A percentile compares a stretch with the other conserved stretches of the same genome.
These are phyloP conservation scores for Craterocephalus amniculus DNA, from an alignment of 2,797 vertebrate genomes.

Conservation along the genomic window DNA sequence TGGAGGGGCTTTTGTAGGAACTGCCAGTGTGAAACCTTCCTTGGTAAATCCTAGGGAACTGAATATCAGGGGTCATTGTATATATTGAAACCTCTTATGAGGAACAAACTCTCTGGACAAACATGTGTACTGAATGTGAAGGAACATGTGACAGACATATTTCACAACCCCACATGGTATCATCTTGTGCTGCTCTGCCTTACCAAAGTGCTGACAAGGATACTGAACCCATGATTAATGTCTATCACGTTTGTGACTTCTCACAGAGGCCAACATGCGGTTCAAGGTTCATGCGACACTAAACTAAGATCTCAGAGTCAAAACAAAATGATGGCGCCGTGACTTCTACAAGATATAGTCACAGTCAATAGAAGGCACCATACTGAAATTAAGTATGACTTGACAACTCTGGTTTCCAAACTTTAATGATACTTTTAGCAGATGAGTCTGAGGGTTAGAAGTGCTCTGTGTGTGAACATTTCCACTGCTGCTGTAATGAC, in stretches of 20 bases:
- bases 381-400: background rate
- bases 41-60: slow-evolving; percentile 10
- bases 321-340: background rate
- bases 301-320: slow-evolving; percentile 6
- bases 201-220: slow-evolving; percentile 58
- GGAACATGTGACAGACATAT: slow-evolving; percentile 77
- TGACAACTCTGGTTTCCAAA: background rate
- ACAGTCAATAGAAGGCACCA: background rate
- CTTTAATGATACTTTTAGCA: background rate
- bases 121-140: slow-evolving; percentile 21
- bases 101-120: slow-evolving; percentile 58
- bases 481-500: slow-evolving; percentile 52
- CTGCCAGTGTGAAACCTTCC: slow-evolving; percentile 20
- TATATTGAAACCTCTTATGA: slow-evolving; percentile 55
- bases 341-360: background rate
- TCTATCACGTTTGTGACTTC: slow-evolving; percentile 26
- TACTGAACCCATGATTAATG: slow-evolving; percentile 63
- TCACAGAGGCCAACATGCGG: slow-evolving; percentile 11
- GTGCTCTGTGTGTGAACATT: slow-evolving; percentile 29
- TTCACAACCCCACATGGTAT: slow-evolving; percentile 65
- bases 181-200: slow-evolving; percentile 51
- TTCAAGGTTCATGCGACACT: background rate
- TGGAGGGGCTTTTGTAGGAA: background rate
- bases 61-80: background rate
- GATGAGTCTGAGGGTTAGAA: slow-evolving; percentile 15